Evolutionary conservation across 2,888 invertebrate species (phyloP), one percentile per base, ranked within the genome.

Genomic region (Tachina lurida): DNA sequence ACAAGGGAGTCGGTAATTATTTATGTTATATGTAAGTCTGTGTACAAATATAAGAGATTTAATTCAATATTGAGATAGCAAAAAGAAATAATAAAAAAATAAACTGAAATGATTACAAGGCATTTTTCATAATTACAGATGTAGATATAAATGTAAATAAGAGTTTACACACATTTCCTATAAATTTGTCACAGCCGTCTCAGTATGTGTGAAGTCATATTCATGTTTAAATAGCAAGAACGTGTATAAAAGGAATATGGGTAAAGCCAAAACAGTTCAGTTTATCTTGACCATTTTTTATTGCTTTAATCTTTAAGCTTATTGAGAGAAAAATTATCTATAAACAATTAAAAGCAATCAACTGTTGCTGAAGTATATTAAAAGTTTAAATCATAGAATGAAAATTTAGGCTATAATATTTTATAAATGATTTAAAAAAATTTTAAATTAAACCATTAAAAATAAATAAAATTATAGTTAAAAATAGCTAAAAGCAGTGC

Each of bases 131-230:
- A 58, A 76, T 67, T 67, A 76, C 67, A 76, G 60, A 47, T 41
- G 49, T 5, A 62, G 31, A 74, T 19, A 62, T 9, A 74, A 74
- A 74, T 47, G 41, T 49, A 41, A 74, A 58, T 62, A 62, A 39
- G 62, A 49, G 49, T 49, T 49, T 60, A 87, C 88, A 88, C 87
- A 73, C 41, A 41, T 3, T 10, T 41, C 41, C 12, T 49, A 31
- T 45, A 70, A 60, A 22, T 58, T 58, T 13, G 12, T 31, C 5
- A 7, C 5, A 7, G 31, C 31, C 2, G 4, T 1, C 13, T 58
- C 13, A 58, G 54, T 12, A 3, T 54, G 19, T 54, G 12, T 19
- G 19, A 12, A 54, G 3, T 54, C 4, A 22, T 12, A 0, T 19
- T 0, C 15, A 3, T 54, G 52, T 54, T 17, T 5, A 54, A 54